Conservation (phyloP, 2,113 vertebrate species). For the Penelope pileata region DNA sequence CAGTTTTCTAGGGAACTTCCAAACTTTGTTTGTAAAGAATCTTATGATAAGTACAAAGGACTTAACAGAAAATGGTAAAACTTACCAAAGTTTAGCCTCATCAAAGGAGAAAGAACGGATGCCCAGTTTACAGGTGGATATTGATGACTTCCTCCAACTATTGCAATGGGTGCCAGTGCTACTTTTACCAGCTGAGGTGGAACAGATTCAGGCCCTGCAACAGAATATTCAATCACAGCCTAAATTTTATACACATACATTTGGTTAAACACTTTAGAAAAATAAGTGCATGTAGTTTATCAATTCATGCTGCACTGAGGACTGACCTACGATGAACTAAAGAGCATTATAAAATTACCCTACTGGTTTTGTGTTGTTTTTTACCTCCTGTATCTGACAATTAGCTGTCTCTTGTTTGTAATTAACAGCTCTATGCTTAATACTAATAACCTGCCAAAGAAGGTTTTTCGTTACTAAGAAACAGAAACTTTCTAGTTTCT, state of each 20-base stretch:
- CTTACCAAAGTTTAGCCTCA: constrained; percentile 93
- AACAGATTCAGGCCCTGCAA: constrained; percentile 85
- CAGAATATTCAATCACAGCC: background rate
- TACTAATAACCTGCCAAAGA: background rate
- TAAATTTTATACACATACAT: background rate
- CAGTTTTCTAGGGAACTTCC: background rate
- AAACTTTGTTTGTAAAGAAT: background rate
- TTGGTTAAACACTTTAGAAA: background rate
- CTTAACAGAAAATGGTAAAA: background rate
- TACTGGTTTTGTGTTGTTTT: background rate
- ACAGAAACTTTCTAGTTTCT: background rate
- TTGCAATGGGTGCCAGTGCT: constrained; percentile 80
- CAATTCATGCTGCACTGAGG: background rate
- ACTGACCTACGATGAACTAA: background rate
- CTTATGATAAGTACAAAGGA: background rate
- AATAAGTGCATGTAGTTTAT: background rate
- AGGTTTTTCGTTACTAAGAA: background rate
- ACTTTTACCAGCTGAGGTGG: constrained; percentile 79
- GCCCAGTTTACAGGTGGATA: constrained; percentile 95
- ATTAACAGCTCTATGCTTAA: background rate
- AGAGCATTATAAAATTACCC: background rate
- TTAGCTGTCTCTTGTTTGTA: background rate
- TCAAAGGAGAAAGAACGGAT: constrained; percentile 88
- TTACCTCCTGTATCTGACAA: background rate
- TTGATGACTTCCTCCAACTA: constrained; percentile 84